These are phyloP conservation scores for Todiramphus saurophagus DNA, from an alignment of 2,113 vertebrate species.

Conservation along the genomic window DNA sequence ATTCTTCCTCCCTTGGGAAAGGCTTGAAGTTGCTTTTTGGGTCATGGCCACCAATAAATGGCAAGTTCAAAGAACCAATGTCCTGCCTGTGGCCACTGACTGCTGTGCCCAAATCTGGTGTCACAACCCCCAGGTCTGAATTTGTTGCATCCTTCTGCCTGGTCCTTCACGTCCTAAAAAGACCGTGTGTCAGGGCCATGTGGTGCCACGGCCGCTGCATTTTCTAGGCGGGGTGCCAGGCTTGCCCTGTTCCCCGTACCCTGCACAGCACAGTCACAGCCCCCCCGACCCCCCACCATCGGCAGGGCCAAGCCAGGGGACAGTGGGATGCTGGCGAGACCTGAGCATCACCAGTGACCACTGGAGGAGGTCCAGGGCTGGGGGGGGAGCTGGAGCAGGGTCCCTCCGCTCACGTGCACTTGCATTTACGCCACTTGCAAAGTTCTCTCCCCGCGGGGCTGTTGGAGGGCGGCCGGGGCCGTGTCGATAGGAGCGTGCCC, in stretches of 20 bases:
- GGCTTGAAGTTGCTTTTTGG: not conserved
- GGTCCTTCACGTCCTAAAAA: not conserved
- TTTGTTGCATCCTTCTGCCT: not conserved
- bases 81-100: not conserved
- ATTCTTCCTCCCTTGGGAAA: not conserved
- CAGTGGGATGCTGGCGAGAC: accelerated
- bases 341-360: accelerated
- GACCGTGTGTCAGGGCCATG: accelerated
- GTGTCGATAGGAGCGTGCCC: not conserved
- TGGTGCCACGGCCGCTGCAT: accelerated
- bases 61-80: not conserved
- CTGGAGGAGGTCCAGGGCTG: not conserved
- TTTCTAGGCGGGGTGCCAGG: not conserved
- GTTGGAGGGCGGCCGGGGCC: conserved; percentile 36
- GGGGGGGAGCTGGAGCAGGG: not conserved
- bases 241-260: not conserved
- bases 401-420: not conserved
- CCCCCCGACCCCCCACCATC: accelerated
- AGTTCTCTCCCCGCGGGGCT: not conserved
- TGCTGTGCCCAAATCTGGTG: not conserved
- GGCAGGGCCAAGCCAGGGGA: accelerated
- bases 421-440: not conserved
- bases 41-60: not conserved
- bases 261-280: accelerated
- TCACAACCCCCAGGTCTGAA: not conserved